Percentiles rank a stretch among this genome's conserved stretches.
These are phyloP conservation scores for Hydropsyche betteni DNA, from an alignment of 2,888 invertebrate genomes.

Conservation along the genomic window DNA sequence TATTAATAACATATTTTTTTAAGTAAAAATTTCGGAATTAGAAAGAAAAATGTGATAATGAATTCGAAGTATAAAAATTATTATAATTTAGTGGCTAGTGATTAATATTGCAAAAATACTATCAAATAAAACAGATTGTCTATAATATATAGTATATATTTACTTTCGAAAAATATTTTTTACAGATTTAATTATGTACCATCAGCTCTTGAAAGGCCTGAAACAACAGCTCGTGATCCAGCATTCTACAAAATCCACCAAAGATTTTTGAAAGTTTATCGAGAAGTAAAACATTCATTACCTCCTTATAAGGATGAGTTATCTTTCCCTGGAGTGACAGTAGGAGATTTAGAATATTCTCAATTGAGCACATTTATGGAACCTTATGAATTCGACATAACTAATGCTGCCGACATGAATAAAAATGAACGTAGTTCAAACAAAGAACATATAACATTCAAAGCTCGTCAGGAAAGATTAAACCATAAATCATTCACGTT, in stretches of 20 bases:
- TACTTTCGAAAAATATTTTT: background rate
- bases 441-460: background rate
- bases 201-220: background rate
- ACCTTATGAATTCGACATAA: background rate
- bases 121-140: too few relatives aligned
- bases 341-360: background rate
- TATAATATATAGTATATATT: too few relatives aligned
- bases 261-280: background rate
- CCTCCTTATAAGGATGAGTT: background rate
- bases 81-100: too few relatives aligned
- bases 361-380: background rate
- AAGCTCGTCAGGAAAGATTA: conserved; percentile 15
- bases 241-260: background rate
- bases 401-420: background rate
- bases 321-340: conserved; percentile 1
- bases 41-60: too few relatives aligned
- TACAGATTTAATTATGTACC: conserved; percentile 1
- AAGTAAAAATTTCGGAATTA: too few relatives aligned
- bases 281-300: background rate
- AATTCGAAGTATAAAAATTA: too few relatives aligned
- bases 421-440: background rate
- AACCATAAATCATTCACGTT: background rate
- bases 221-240: conserved; percentile 6
- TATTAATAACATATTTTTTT: too few relatives aligned
- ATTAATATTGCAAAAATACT: too few relatives aligned